Evolutionary conservation across 2,113 vertebrate species (phyloP).

Genomic region (Otolemur garnettii): DNA sequence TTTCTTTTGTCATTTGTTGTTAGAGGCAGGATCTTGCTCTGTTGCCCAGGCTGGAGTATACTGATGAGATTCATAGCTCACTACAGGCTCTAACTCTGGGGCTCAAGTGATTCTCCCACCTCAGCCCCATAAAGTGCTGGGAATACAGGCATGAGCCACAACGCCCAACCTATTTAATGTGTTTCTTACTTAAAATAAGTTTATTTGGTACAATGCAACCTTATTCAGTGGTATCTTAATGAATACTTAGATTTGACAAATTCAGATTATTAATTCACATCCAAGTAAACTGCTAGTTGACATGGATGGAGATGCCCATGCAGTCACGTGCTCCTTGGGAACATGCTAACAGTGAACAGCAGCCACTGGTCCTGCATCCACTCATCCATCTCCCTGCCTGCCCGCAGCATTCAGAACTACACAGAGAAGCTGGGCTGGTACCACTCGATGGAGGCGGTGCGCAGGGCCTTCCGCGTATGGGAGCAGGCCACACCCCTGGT

Average conservation of each 20-base stretch:
- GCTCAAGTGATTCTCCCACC: no score
- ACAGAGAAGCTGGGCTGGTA: conserved; percentile 93
- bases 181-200: conserved; percentile 6
- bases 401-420: conserved; percentile 94
- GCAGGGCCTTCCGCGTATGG: conserved; percentile 94
- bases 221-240: background rate
- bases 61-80: no score
- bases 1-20: background rate
- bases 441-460: conserved; percentile 89
- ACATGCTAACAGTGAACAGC: rapidly evolving
- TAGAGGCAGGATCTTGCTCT: no score
- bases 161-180: background rate
- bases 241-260: background rate
- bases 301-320: rapidly evolving
- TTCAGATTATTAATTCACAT: background rate
- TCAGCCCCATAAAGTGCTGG: no score
- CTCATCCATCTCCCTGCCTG: rapidly evolving
- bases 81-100: no score
- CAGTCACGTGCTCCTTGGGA: background rate
- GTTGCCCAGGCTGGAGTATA: no score
- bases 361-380: background rate
- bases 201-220: background rate
- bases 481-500: conserved; percentile 92
- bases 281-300: background rate
- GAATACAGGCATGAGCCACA: no score